These are phyloP conservation scores for Arion vulgaris DNA, from an alignment of 1,140 invertebrate genomes.

Conservation along the genomic window DNA sequence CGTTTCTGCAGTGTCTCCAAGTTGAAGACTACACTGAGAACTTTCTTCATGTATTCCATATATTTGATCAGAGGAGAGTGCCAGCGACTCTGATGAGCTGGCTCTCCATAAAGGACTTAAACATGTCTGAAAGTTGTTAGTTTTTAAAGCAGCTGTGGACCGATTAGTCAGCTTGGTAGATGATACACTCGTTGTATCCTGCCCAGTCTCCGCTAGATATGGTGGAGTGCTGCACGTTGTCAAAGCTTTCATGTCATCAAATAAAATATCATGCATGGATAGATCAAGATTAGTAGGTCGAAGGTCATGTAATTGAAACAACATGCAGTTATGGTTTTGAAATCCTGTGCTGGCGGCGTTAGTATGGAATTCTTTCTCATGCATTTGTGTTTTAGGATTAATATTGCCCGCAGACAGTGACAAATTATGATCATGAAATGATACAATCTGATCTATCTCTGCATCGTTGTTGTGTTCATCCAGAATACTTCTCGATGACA, in stretches of 20 bases:
- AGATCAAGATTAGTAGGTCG: slow-evolving; percentile 13
- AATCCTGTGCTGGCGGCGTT: background rate
- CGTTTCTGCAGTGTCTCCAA: background rate
- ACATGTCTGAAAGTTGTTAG: background rate
- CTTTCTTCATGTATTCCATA: background rate
- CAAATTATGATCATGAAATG: background rate
- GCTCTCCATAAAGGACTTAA: background rate
- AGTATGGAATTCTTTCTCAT: background rate
- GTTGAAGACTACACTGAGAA: background rate
- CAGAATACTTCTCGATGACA: background rate
- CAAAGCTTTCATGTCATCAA: background rate
- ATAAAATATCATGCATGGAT: background rate
- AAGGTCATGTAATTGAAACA: background rate
- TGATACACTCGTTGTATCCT: background rate
- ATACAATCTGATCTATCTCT: background rate
- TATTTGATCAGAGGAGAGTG: background rate
- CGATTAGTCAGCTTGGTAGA: background rate
- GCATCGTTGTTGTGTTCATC: background rate
- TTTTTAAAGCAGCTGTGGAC: background rate
- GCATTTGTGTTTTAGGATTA: background rate
- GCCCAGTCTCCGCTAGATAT: background rate
- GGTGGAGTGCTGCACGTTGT: background rate
- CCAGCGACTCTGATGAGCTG: background rate
- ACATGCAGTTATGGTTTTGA: slow-evolving; percentile 32
- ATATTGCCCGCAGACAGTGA: background rate